A percentile compares a stretch with the other conserved stretches of the same genome.
Conservation (phyloP, 2,888 invertebrate genomes). For the Torymus tubicola region DNA sequence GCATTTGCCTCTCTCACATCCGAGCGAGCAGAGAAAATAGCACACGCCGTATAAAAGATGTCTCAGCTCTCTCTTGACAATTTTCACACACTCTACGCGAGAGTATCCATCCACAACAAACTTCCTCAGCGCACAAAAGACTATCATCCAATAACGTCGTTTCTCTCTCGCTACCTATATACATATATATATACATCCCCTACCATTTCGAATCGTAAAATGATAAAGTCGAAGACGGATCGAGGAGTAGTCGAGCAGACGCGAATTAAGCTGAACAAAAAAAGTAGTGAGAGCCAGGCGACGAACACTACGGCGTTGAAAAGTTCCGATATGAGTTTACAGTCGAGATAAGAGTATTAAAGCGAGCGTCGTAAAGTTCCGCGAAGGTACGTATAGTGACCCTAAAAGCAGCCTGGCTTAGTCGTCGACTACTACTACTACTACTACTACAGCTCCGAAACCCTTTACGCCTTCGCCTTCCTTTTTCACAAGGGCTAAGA, state of each 20-base stretch:
- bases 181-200: no score
- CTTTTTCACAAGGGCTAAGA: conserved; percentile 9
- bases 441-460: not conserved
- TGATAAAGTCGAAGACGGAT: conserved; percentile 56
- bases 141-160: not conserved
- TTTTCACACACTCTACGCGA: no score
- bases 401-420: conserved; percentile 55
- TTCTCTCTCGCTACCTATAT: not conserved
- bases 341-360: conserved; percentile 68
- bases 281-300: conserved; percentile 76
- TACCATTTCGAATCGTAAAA: conserved; percentile 45
- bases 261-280: conserved; percentile 55
- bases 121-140: no score
- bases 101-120: no score
- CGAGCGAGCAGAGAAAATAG: no score
- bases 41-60: no score
- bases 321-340: conserved; percentile 69
- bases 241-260: conserved; percentile 41
- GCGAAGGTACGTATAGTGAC: conserved; percentile 47
- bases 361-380: conserved; percentile 65
- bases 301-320: conserved; percentile 57
- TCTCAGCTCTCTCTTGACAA: no score
- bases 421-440: no score
- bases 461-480: conserved; percentile 26
- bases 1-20: no score